Conservation (phyloP, 2,113 vertebrate species). For the Cinclus cinclus region DNA sequence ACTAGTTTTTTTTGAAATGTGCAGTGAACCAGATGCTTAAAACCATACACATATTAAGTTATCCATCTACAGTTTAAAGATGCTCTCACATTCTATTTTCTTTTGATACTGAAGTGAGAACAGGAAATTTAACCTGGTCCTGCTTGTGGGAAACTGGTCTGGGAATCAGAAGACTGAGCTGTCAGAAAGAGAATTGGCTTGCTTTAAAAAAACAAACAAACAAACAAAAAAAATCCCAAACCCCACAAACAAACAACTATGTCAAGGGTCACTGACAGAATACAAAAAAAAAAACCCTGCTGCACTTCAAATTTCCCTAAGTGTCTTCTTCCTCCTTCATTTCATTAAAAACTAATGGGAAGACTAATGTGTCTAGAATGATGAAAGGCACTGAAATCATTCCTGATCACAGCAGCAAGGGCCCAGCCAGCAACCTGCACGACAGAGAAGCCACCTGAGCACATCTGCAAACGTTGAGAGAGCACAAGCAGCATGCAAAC, state of each 20-base stretch:
- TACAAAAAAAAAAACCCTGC: background rate
- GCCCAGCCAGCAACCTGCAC: background rate
- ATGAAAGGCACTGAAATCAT: background rate
- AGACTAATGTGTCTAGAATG: background rate
- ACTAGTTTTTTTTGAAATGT: background rate
- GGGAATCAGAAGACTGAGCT: background rate
- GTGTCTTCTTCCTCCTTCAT: background rate
- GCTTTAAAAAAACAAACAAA: background rate
- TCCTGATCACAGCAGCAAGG: background rate
- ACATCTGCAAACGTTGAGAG: background rate
- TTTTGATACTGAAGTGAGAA: background rate
- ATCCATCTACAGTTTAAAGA: background rate
- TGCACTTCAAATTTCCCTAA: background rate
- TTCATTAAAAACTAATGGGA: background rate
- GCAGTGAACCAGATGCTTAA: background rate
- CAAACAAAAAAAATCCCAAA: rapidly evolving
- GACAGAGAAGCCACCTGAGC: background rate
- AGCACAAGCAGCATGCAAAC: background rate
- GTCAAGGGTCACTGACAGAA: background rate
- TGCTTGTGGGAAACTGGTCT: background rate
- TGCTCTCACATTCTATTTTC: background rate
- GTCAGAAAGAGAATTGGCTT: background rate
- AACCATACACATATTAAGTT: background rate
- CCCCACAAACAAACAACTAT: background rate
- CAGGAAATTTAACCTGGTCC: background rate